Conservation (phyloP, 23 tunicate genomes). For the Oikopleura dioica region DNA sequence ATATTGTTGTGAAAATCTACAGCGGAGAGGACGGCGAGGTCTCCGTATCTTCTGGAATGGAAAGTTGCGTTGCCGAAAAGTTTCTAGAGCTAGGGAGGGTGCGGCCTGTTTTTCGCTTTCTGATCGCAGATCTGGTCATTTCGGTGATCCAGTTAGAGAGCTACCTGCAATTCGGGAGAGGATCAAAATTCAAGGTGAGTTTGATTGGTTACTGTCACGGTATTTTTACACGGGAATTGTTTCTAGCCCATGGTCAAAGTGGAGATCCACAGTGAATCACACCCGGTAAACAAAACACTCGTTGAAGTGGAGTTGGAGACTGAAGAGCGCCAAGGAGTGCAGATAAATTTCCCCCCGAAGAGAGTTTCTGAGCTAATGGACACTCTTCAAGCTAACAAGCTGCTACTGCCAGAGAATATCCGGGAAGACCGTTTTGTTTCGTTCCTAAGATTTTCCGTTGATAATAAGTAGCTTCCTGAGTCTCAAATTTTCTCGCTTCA, state of each 20-base stretch:
- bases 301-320: slow-evolving; percentile 11
- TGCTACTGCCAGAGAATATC: too few relatives aligned
- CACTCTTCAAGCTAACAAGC: too few relatives aligned
- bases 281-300: not conserved
- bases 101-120: slow-evolving; percentile 6
- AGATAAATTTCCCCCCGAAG: not conserved
- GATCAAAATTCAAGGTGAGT: not conserved
- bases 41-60: not conserved
- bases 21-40: not conserved
- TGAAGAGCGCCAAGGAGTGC: not conserved
- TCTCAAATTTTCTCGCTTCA: too few relatives aligned
- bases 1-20: not conserved
- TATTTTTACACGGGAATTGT: too few relatives aligned
- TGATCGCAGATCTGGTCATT: not conserved
- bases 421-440: too few relatives aligned
- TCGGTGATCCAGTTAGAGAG: not conserved
- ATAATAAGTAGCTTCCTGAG: too few relatives aligned
- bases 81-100: slow-evolving; percentile 4
- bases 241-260: not conserved
- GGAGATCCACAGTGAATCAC: not conserved
- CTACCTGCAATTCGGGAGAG: not conserved
- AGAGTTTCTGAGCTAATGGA: too few relatives aligned
- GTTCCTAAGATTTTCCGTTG: too few relatives aligned
- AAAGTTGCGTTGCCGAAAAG: not conserved
- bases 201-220: too few relatives aligned